Conservation (phyloP, 2,888 invertebrate species). For the Campoplex capitator region DNA sequence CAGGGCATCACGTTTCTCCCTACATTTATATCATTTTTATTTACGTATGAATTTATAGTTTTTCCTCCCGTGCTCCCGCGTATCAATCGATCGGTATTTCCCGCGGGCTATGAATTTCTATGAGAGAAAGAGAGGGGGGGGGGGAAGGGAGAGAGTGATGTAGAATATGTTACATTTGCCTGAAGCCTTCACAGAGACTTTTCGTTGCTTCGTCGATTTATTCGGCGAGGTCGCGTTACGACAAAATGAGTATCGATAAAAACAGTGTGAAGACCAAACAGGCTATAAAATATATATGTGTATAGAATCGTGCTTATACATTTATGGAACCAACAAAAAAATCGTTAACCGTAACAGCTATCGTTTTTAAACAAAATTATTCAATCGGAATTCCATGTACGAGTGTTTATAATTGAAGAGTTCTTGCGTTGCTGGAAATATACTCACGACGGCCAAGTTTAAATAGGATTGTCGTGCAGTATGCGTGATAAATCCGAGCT, state of each 20-base stretch:
- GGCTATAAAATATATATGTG: not conserved
- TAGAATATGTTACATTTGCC: not conserved
- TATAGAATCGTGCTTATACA: not conserved
- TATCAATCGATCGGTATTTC: conserved; percentile 59
- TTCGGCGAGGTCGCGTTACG: not conserved
- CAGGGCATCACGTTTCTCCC: conserved; percentile 60
- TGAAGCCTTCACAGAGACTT: conserved; percentile 3
- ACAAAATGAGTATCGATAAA: not conserved
- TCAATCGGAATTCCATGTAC: not conserved
- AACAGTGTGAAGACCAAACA: not conserved
- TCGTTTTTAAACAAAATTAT: not conserved
- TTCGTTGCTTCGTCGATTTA: conserved; percentile 16
- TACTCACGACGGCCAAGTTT: not conserved
- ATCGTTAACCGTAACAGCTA: not conserved
- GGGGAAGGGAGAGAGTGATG: not conserved
- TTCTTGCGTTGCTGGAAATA: not conserved
- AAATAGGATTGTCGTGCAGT: conserved; percentile 24
- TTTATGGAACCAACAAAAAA: not conserved
- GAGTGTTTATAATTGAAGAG: not conserved
- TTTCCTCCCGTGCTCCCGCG: conserved; percentile 35
- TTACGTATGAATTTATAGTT: conserved; percentile 51
- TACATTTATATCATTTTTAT: conserved; percentile 58
- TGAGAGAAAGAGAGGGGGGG: not conserved
- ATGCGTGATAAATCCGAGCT: conserved; percentile 54
- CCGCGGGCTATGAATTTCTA: conserved; percentile 51